These are phyloP conservation scores for Agrotis ipsilon DNA, from an alignment of 2,888 invertebrate species.

Conservation along the genomic window DNA sequence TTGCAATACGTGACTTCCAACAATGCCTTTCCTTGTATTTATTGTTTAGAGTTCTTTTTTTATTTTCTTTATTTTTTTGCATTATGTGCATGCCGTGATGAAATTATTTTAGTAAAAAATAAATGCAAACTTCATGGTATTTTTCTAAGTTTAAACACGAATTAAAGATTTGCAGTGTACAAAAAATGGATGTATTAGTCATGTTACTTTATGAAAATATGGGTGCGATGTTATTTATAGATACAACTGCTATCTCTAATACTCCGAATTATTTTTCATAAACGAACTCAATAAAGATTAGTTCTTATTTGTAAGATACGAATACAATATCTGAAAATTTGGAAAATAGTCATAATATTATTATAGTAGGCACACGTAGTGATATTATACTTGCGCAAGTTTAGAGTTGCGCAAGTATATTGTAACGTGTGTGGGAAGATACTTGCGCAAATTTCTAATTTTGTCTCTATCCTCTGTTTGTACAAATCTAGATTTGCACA, in stretches of 20 bases:
- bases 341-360: no score
- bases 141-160: not conserved
- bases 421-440: no score
- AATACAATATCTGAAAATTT: not conserved
- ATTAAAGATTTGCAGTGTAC: not conserved
- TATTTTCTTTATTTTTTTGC: not conserved
- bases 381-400: no score
- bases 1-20: conserved; percentile 33
- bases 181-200: not conserved
- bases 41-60: not conserved
- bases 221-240: not conserved
- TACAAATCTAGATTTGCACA: no score
- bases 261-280: not conserved
- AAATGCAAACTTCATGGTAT: not conserved
- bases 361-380: no score
- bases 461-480: no score
- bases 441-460: no score
- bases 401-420: no score
- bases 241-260: not conserved
- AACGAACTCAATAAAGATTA: conserved; percentile 8
- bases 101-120: not conserved
- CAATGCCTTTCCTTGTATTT: not conserved
- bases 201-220: not conserved
- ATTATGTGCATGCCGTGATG: not conserved
- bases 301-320: not conserved